Conservation (phyloP, 2,888 invertebrate species). For the Brachynemurus nebulosus region DNA sequence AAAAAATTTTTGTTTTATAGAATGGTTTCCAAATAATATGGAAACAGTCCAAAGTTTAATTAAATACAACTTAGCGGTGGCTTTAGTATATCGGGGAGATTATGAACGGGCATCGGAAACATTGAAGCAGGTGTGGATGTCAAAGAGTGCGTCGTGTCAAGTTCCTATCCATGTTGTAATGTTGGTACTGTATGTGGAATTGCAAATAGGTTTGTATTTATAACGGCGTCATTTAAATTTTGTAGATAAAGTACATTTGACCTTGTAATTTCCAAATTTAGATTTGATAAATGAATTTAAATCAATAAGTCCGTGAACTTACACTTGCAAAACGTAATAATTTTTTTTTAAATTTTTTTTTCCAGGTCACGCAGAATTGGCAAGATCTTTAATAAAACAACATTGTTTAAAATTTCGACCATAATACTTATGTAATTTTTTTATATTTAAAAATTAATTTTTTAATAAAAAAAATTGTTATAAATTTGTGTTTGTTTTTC, state of each 20-base stretch:
- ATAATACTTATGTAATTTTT: slow-evolving; percentile 1
- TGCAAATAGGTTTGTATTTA: slow-evolving; percentile 39
- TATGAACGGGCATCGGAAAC: slow-evolving; percentile 41
- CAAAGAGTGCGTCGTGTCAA: slow-evolving; percentile 34
- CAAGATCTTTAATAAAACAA: slow-evolving; percentile 46
- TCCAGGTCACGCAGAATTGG: slow-evolving; percentile 41
- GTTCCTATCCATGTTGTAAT: slow-evolving; percentile 49
- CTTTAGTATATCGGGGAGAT: slow-evolving; percentile 60
- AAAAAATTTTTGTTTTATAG: slow-evolving; percentile 21
- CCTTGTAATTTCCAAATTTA: neutral
- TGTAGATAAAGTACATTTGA: neutral
- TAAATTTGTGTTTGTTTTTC: no score
- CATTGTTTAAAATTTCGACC: slow-evolving; percentile 17
- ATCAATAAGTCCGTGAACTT: neutral
- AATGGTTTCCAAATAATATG: slow-evolving; percentile 49
- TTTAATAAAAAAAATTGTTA: no score
- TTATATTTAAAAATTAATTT: no score
- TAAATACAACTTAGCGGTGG: slow-evolving; percentile 66
- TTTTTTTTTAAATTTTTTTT: slow-evolving; percentile 23
- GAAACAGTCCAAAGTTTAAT: slow-evolving; percentile 54
- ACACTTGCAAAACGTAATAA: slow-evolving; percentile 3
- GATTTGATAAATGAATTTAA: neutral
- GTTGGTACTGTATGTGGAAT: slow-evolving; percentile 48
- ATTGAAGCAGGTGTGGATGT: slow-evolving; percentile 38
- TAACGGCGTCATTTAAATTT: neutral